Percentiles rank a stretch among this genome's conserved stretches.
phyloP scores from a whole-genome alignment of 2,888 invertebrate genomes.

The Ganaspis brasiliensis region DNA sequence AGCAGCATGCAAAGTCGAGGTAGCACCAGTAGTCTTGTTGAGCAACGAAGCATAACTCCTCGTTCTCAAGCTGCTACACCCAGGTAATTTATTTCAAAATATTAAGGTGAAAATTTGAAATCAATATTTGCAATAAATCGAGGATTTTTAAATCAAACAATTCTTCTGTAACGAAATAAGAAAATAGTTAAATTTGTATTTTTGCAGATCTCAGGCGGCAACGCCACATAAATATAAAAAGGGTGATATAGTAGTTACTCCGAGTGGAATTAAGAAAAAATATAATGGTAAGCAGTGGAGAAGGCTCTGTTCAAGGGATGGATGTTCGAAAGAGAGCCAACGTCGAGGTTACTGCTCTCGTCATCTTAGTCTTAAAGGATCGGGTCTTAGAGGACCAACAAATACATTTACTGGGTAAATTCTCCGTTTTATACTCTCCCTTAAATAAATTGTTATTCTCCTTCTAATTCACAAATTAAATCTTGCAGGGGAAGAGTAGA shows the following conservation, averaged over 20 bases:
- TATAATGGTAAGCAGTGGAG: slow-evolving; percentile 99
- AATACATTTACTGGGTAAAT: slow-evolving; percentile 74
- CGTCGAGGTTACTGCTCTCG: slow-evolving; percentile 97
- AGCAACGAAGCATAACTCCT: slow-evolving; percentile 91
- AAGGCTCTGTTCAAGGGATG: slow-evolving; percentile 96
- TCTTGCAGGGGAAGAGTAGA: slow-evolving; percentile 83
- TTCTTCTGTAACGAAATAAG: slow-evolving; percentile 41
- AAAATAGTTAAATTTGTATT: slow-evolving; percentile 13
- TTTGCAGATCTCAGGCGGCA: slow-evolving; percentile 90
- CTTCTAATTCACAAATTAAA: neutral
- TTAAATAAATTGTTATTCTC: no score
- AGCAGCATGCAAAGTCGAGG: slow-evolving; percentile 96
- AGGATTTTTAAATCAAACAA: slow-evolving; percentile 9
- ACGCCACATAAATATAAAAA: slow-evolving; percentile 98
- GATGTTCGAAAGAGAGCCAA: slow-evolving; percentile 98
- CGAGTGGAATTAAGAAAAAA: slow-evolving; percentile 98
- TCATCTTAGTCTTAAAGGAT: slow-evolving; percentile 94
- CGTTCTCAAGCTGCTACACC: slow-evolving; percentile 96
- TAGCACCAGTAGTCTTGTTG: slow-evolving; percentile 93
- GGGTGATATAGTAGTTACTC: slow-evolving; percentile 97
- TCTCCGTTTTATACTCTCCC: no score
- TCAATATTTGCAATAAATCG: no score
- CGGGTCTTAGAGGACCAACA: slow-evolving; percentile 75
- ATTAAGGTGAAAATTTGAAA: neutral
- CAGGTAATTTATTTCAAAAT: slow-evolving; percentile 81